Conservation (phyloP, 2,797 vertebrate genomes). For the Ara ararauna region DNA sequence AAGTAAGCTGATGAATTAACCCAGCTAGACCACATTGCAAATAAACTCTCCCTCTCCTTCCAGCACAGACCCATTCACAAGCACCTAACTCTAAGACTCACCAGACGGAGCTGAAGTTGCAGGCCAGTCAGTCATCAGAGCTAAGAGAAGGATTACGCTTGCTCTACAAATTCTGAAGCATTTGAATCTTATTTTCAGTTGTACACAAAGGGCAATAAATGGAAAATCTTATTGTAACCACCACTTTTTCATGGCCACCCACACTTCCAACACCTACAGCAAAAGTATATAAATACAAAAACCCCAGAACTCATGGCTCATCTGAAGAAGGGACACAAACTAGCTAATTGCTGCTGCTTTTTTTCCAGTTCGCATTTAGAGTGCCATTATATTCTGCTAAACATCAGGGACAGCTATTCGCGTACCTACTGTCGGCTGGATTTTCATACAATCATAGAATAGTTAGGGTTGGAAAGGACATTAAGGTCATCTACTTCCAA, state of each 20-base stretch:
- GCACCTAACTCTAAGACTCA: conserved; percentile 67
- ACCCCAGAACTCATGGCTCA: conserved; percentile 68
- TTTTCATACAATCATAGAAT: not conserved
- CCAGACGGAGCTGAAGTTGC: conserved; percentile 73
- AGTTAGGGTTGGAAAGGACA: not conserved
- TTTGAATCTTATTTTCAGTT: conserved; percentile 81
- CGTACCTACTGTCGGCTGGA: not conserved
- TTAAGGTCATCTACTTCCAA: not conserved
- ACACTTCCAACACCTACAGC: conserved; percentile 86
- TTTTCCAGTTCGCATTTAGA: conserved; percentile 68
- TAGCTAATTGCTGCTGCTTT: conserved; percentile 61
- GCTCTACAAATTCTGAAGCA: conserved; percentile 76
- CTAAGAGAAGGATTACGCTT: conserved; percentile 75
- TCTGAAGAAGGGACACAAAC: conserved; percentile 77
- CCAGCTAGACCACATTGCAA: conserved; percentile 37
- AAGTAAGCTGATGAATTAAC: conserved; percentile 44
- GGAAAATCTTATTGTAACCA: conserved; percentile 97
- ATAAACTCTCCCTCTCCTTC: conserved; percentile 41
- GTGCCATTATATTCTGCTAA: not conserved
- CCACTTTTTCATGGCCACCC: conserved; percentile 86
- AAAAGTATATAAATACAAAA: conserved; percentile 76
- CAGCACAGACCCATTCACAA: conserved; percentile 50
- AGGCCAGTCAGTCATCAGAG: conserved; percentile 74
- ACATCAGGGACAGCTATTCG: not conserved
- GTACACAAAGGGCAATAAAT: conserved; percentile 84